Base-by-base conservation (phyloP, 2,797 vertebrate genomes). In the Orestias chungarensis region DNA sequence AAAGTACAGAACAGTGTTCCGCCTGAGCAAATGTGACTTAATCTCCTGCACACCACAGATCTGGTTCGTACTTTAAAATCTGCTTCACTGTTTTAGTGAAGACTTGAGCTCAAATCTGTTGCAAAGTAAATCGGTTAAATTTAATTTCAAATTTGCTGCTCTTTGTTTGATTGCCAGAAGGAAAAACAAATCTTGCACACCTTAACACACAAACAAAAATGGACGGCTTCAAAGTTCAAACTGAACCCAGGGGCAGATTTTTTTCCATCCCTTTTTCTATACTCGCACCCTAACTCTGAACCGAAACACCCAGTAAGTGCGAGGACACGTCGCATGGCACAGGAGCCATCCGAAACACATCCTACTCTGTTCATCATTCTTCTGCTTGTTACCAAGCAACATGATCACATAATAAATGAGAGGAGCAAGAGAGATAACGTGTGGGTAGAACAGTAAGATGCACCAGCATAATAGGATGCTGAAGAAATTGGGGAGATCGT, bases 381-480 rank as follows among this genome's bases (percentile, higher is more conserved):
- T 83, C 79, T 83, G 79, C 87, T 84, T 86, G 93, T 93, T 93
- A 92, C 93, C 87, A 92, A 81, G 93, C 92, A 93, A 94, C 93
- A 82, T 89, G 84, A 90, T 91, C 85, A 46, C 81, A 81, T 88
- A 82, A 25, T 40, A 17, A 61, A 88, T 87, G 84, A 87, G 87
- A 72, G 81, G 73, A 83, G 86, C 74, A 35, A 49, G 82, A 68
- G 77, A 82, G 81, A 81, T 82, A 90, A 83, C 76, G 90, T 90
- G 92, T 93, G 92, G 92, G 92, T 74, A 91, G 92, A 87, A 80
- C 68, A 86, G 81, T 79, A 84, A 86, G 82, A 88, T 73, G 84
- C 66, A 68, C 66, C 74, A 83, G 90, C 86, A 88, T 73, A 83
- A 88, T 87, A 79, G 74, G 75, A 86, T 77, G 35, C 75, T 73